A percentile compares a stretch with the other conserved stretches of the same genome.
Conservation (phyloP, 2,888 invertebrate genomes). For the Drosophila tanythrix region DNA sequence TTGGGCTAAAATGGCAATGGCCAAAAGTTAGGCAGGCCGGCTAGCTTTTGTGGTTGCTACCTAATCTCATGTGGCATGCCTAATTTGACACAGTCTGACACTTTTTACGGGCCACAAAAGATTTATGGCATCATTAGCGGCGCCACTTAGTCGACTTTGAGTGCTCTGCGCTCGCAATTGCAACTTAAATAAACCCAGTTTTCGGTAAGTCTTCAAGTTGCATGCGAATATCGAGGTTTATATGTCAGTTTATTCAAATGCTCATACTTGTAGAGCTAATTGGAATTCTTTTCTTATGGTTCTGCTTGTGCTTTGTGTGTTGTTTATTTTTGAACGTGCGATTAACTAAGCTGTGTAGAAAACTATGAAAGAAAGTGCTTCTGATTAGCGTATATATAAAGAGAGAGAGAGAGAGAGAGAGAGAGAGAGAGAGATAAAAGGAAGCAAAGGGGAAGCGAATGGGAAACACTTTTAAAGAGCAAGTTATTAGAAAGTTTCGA, state of each 20-base stretch:
- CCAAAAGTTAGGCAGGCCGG: conserved; percentile 21
- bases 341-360: conserved; percentile 12
- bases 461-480: conserved; percentile 6
- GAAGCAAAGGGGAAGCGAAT: conserved; percentile 21
- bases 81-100: conserved; percentile 69
- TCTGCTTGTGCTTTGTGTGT: conserved; percentile 4
- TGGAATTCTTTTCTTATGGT: conserved; percentile 37
- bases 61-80: conserved; percentile 35
- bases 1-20: conserved; percentile 53
- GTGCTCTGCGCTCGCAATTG: conserved; percentile 31
- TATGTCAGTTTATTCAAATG: conserved; percentile 64
- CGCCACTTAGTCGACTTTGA: conserved; percentile 16
- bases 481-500: conserved; percentile 16
- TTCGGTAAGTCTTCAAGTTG: conserved; percentile 39
- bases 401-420: background rate
- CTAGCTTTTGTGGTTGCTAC: conserved; percentile 25
- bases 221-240: conserved; percentile 68
- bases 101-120: conserved; percentile 54
- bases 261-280: conserved; percentile 64
- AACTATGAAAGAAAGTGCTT: conserved; percentile 18
- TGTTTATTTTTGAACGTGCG: conserved; percentile 10
- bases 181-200: conserved; percentile 63
- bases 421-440: conserved; percentile 12
- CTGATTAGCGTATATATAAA: conserved; percentile 28
- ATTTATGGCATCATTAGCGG: conserved; percentile 72